phyloP scores from a whole-genome alignment of 2,888 invertebrate species.

The Anthoptus insignis region DNA sequence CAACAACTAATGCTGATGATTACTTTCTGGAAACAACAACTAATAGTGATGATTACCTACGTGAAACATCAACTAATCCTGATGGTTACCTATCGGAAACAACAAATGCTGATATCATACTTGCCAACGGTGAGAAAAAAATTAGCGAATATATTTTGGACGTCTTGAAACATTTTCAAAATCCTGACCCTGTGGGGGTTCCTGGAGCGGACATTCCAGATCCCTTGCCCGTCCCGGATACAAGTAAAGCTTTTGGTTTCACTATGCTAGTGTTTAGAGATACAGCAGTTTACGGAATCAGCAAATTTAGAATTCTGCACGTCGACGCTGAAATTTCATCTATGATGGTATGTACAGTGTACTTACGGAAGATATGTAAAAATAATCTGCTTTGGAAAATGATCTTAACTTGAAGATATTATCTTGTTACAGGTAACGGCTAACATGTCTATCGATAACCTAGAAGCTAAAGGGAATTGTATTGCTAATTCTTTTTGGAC shows the following conservation, averaged over 20 bases:
- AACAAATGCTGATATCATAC: slow-evolving; percentile 13
- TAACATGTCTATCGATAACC: slow-evolving; percentile 87
- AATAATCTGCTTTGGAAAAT: too few relatives aligned
- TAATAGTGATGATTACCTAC: too few relatives aligned
- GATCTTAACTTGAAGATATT: too few relatives aligned
- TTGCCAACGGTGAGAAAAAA: slow-evolving; percentile 86
- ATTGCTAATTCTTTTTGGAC: slow-evolving; percentile 88
- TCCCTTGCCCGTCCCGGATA: slow-evolving; percentile 93
- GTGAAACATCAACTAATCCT: not conserved
- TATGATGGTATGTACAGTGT: slow-evolving; percentile 88
- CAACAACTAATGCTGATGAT: too few relatives aligned
- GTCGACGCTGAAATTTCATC: slow-evolving; percentile 91
- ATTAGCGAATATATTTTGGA: slow-evolving; percentile 90
- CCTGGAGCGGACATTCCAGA: slow-evolving; percentile 94
- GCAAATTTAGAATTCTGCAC: slow-evolving; percentile 91
- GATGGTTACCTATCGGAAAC: slow-evolving; percentile 13
- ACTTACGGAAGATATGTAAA: too few relatives aligned
- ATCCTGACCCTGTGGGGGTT: slow-evolving; percentile 93
- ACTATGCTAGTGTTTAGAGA: slow-evolving; percentile 89
- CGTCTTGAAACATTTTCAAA: slow-evolving; percentile 93
- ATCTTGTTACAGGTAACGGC: slow-evolving; percentile 84
- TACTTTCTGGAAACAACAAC: too few relatives aligned
- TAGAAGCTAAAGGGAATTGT: slow-evolving; percentile 90
- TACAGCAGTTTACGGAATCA: slow-evolving; percentile 91
- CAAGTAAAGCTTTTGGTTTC: slow-evolving; percentile 89